Conservation (phyloP, 2,888 invertebrate genomes). For the Carcina quercana region DNA sequence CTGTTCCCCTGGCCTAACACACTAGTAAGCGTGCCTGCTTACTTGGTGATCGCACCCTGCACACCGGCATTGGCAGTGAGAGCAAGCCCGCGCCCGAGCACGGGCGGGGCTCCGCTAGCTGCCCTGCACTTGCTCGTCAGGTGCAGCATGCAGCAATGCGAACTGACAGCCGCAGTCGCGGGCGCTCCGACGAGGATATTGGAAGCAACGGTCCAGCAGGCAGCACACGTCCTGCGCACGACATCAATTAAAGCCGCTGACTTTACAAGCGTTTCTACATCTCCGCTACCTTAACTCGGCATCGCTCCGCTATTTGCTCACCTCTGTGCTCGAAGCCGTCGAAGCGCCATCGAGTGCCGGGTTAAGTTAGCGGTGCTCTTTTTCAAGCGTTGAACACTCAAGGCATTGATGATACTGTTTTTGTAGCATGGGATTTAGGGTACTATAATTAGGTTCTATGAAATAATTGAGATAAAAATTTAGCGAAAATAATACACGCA, state of each 20-base stretch:
- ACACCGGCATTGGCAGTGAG: conserved; percentile 66
- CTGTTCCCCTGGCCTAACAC: too few relatives aligned
- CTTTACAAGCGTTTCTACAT: conserved; percentile 4
- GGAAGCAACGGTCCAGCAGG: conserved; percentile 92
- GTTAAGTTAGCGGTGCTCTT: too few relatives aligned
- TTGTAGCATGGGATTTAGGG: too few relatives aligned
- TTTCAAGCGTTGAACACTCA: too few relatives aligned
- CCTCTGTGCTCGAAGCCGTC: too few relatives aligned
- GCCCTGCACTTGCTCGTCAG: conserved; percentile 73
- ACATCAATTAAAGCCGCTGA: conserved; percentile 44
- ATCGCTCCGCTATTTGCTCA: too few relatives aligned
- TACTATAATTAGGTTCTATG: too few relatives aligned
- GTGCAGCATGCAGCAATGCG: conserved; percentile 90
- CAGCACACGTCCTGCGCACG: conserved; percentile 87
- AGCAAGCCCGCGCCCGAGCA: conserved; percentile 62
- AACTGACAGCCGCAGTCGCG: conserved; percentile 94
- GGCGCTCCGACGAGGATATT: conserved; percentile 84
- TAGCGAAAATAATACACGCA: too few relatives aligned
- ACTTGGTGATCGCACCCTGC: conserved; percentile 69
- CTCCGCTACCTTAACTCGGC: too few relatives aligned
- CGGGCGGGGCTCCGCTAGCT: conserved; percentile 75
- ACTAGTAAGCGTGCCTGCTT: conserved; percentile 62
- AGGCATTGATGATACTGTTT: too few relatives aligned
- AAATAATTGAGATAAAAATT: too few relatives aligned
- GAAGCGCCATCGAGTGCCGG: too few relatives aligned